These are phyloP conservation scores for Gortyna flavago DNA, from an alignment of 2,888 invertebrate species.

Conservation along the genomic window DNA sequence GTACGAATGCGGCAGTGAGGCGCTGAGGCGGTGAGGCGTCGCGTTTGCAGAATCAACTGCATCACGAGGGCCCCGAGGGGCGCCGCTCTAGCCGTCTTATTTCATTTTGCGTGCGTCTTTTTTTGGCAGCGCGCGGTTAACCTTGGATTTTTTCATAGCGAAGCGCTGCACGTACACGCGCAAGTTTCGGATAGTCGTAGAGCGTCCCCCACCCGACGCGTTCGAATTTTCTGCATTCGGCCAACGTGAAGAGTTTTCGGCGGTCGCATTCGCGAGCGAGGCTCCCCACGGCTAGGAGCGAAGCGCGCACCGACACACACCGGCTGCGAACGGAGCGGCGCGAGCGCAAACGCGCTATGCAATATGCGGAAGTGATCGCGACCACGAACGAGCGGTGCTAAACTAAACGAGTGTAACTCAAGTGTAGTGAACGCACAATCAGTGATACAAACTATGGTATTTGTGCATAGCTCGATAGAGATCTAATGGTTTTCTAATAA, in stretches of 20 bases:
- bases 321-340: constrained; percentile 74
- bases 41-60: constrained; percentile 84
- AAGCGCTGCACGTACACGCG: constrained; percentile 89
- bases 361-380: constrained; percentile 89
- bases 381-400: constrained; percentile 75
- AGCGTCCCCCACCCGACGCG: constrained; percentile 89
- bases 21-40: constrained; percentile 65
- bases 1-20: constrained; percentile 69
- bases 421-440: constrained; percentile 86
- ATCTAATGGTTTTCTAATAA: constrained; percentile 85
- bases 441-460: constrained; percentile 88
- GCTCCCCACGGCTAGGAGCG: constrained; percentile 86
- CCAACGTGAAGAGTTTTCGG: constrained; percentile 88
- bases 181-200: constrained; percentile 89
- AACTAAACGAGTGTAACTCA: constrained; percentile 79
- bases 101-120: constrained; percentile 90
- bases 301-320: constrained; percentile 78
- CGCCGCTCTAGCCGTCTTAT: constrained; percentile 88
- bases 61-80: constrained; percentile 85
- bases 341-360: constrained; percentile 81
- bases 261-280: constrained; percentile 89
- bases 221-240: constrained; percentile 90
- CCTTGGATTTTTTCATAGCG: constrained; percentile 90
- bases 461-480: constrained; percentile 84
- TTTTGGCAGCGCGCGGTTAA: constrained; percentile 90